Base-by-base conservation (phyloP, 2,113 vertebrate genomes). In the Podiceps cristatus region DNA sequence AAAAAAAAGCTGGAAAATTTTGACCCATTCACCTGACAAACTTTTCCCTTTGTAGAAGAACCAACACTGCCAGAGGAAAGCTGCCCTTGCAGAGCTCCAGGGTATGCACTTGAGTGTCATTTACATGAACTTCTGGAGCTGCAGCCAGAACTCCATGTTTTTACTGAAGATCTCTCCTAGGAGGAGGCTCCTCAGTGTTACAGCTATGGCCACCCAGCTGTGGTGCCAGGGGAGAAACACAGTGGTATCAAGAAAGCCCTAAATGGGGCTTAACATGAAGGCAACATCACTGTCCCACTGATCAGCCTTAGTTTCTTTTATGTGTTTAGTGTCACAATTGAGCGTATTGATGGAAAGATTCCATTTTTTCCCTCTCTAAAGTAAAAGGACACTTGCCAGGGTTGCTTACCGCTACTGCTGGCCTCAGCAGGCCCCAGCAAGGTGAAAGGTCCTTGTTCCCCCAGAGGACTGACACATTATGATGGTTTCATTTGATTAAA, bases 401-500 rank as follows among this genome's bases (percentile, higher is more conserved):
- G 86, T 90, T 96, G 86, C 97, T 97, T 95, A 94, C 95, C 90
- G 98, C 98, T 99, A 98, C 98, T 62, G 98, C 97, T 96, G 97
- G 97, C 96, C 97, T 97, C 95, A 77, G 15, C 84, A 96, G 97
- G 96, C 96, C 97, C 95, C 96, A 66, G 20, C 40, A 91, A 98
- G 98, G 98, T 98, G 97, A 98, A 98, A 98, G 98, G 98, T 97
- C 92, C 96, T 95, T 98, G 98, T 98, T 98, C 85, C 97, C 95
- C 97, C 31, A 58, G 98, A 98, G 98, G 91, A 97, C 64, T 97
- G 96, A 98, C 98, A 98, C 98, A 97, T 98, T 98, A 97, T 97
- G 97, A 98, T 87, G 96, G 96, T 97, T 98, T 98, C 98, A 94
- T 98, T 96, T 98, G 98, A 98, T 98, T 98, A 98, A 98, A 98